Percentiles rank a stretch among this genome's conserved stretches.
phyloP scores from a whole-genome alignment of 2,113 vertebrate species.

The Rhegmatorhina hoffmannsi region DNA sequence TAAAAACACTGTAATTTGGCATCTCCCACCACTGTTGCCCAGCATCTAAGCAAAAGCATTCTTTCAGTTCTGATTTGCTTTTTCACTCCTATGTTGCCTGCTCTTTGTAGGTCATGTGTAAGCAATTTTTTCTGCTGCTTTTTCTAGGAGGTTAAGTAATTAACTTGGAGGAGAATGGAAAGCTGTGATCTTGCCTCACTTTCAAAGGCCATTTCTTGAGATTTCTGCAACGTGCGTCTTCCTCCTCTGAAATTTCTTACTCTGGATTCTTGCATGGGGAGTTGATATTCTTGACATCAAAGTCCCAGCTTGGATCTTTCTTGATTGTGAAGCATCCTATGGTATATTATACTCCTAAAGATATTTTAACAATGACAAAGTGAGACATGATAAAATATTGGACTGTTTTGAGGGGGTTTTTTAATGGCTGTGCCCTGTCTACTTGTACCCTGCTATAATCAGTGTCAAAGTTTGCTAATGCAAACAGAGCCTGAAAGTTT shows the following conservation, averaged over 20 bases:
- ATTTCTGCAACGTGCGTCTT: neutral
- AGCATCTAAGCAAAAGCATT: neutral
- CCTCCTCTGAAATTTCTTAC: neutral
- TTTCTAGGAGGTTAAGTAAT: slow-evolving; percentile 56
- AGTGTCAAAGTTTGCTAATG: neutral
- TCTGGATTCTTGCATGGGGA: neutral
- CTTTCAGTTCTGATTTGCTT: neutral
- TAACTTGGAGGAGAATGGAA: slow-evolving; percentile 44
- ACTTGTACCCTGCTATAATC: neutral
- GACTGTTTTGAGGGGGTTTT: neutral
- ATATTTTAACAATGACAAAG: neutral
- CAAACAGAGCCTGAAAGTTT: neutral
- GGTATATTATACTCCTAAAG: neutral
- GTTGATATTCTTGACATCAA: neutral
- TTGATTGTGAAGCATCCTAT: neutral
- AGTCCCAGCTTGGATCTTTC: neutral
- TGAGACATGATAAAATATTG: neutral
- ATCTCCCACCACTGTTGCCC: neutral
- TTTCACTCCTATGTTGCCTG: neutral
- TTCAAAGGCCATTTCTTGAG: slow-evolving; percentile 38
- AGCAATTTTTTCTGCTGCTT: slow-evolving; percentile 43
- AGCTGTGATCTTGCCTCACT: slow-evolving; percentile 27
- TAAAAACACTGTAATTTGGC: neutral
- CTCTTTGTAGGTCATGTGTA: slow-evolving; percentile 49
- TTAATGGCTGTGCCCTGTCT: neutral